Base-by-base conservation (phyloP, 2,113 vertebrate species). In the Scomber scombrus region DNA sequence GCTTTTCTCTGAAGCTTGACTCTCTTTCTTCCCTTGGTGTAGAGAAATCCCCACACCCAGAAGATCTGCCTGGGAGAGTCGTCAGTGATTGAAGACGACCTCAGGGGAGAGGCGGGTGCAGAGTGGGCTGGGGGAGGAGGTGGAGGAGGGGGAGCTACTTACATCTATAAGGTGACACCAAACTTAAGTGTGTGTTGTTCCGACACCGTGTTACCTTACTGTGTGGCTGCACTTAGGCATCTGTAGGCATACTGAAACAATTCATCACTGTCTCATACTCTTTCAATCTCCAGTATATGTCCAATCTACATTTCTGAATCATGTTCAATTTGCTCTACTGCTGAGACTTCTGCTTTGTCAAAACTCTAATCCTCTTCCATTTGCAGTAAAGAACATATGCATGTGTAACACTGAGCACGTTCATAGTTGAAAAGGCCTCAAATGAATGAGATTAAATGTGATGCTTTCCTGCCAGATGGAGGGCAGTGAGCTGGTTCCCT, bases 121-220 rank as follows among this genome's bases (percentile, higher is more conserved):
- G 93, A 96, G 74, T 96, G 96, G 96, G 96, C 95, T 2, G 96
- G 96, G 19, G 97, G 97, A 57, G 97, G 97, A 82, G 97, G 97
- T 0, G 97, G 97, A 1, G 97, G 97, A 21, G 96, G 97, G 19
- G 97, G 96, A 52, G 96, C 96, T 83, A 97, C 96, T 0, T 96
- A 93, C 23, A 89, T 98, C 80, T 99, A 96, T 71, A 95, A 94
- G 92, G 96, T 97, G 93, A 86, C 71, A 16, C 5, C 34, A 51
- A 16, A 71, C 16, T 62, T 67, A 40, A 40, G 7, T 40, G 6
- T 49, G 23, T 69, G 52, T 19, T 50, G 21, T 51, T 49, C 57
- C 3, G 6, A 6, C 47, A 12, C 0, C 15, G 14, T 61, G 56
- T 29, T n/a, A n/a, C n/a, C n/a, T n/a, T n/a, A n/a, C n/a, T n/a